phyloP scores from a whole-genome alignment of 2,797 vertebrate species.

The Enteromius thamalakanensis region DNA sequence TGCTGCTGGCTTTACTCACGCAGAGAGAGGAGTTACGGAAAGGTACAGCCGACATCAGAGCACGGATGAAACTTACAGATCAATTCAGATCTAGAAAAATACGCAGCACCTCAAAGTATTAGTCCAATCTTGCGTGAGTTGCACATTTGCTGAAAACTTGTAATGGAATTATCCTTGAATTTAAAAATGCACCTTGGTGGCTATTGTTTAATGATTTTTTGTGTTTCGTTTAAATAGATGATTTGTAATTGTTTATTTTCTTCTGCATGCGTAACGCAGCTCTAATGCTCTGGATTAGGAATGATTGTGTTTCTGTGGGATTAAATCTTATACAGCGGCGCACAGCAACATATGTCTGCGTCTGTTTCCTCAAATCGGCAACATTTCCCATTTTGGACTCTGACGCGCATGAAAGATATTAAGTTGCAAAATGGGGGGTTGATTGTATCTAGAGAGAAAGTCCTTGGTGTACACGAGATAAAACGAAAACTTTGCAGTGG shows the following conservation, averaged over 20 bases:
- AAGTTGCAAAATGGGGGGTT: too few species aligned
- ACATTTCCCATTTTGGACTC: neutral
- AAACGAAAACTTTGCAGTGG: neutral
- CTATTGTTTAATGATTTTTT: neutral
- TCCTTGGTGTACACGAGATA: neutral
- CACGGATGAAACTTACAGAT: slow-evolving; percentile 1
- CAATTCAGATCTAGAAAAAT: neutral
- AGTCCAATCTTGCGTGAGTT: neutral
- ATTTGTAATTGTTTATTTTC: neutral
- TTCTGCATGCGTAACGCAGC: neutral
- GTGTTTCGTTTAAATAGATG: neutral
- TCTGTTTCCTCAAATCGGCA: slow-evolving; percentile 9
- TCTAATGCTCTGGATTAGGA: slow-evolving; percentile 49
- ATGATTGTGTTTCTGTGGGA: slow-evolving; percentile 41
- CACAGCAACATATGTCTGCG: slow-evolving; percentile 48
- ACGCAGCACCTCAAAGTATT: neutral
- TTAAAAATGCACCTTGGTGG: neutral
- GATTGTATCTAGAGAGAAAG: neutral
- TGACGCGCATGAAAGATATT: neutral
- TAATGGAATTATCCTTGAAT: neutral
- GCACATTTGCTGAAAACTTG: neutral
- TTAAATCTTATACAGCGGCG: slow-evolving; percentile 49
- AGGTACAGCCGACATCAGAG: slow-evolving; percentile 72
- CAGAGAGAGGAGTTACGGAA: slow-evolving; percentile 79
- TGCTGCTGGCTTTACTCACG: slow-evolving; percentile 81